phyloP scores from a whole-genome alignment of 2,113 vertebrate species.

The Alaudala cheleensis region DNA sequence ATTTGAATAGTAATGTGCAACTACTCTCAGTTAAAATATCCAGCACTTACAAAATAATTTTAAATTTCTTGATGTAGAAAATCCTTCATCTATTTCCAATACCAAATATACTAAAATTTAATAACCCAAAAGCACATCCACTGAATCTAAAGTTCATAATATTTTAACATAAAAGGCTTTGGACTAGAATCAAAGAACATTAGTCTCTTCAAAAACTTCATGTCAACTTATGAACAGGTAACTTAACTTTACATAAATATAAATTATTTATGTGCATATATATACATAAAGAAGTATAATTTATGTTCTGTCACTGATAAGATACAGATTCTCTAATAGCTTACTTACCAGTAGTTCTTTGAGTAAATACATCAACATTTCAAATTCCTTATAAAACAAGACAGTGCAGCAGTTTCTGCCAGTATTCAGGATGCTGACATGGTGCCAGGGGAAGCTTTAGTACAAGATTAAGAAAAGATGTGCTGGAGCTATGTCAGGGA shows the following conservation, averaged over 20 bases:
- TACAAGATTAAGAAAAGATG: not conserved
- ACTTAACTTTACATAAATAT: not conserved
- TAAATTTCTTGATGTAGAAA: not conserved
- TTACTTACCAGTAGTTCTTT: not conserved
- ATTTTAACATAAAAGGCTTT: not conserved
- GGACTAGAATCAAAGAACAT: not conserved
- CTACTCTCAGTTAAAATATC: not conserved
- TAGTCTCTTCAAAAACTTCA: not conserved
- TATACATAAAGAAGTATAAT: not conserved
- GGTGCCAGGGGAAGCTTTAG: not conserved
- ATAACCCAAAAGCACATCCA: not conserved
- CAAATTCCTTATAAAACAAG: not conserved
- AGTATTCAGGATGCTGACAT: not conserved
- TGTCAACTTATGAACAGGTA: not conserved
- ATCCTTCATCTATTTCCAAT: not conserved
- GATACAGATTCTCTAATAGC: not conserved
- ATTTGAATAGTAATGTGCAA: not conserved
- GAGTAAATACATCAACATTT: not conserved
- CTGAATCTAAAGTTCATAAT: not conserved
- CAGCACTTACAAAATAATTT: not conserved
- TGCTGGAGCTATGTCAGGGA: not conserved
- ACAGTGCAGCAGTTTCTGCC: not conserved
- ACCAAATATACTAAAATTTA: not conserved
- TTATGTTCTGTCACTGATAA: not conserved
- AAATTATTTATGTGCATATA: not conserved